A percentile compares a stretch with the other conserved stretches of the same genome.
phyloP scores from a whole-genome alignment of 2,113 vertebrate species.

The Bubo blakistoni region DNA sequence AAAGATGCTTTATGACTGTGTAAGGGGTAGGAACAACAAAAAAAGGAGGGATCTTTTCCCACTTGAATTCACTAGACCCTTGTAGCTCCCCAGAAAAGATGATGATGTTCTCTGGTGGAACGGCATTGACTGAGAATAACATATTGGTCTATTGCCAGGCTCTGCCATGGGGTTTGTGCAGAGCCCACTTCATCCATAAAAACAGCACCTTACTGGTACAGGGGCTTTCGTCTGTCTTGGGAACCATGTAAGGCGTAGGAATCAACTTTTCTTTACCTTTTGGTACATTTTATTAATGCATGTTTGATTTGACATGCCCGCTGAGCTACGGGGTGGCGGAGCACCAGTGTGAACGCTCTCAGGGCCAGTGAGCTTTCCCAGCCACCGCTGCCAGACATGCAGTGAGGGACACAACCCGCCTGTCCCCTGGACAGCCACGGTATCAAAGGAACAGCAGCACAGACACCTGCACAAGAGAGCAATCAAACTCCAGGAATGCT shows the following conservation, averaged over 20 bases:
- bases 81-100: not conserved
- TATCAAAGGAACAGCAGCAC: not conserved
- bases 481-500: not conserved
- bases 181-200: not conserved
- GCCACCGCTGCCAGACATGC: rapidly evolving
- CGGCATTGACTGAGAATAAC: not conserved
- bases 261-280: not conserved
- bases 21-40: not conserved
- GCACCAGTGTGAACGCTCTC: not conserved
- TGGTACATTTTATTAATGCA: not conserved
- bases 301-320: rapidly evolving
- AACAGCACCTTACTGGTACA: not conserved
- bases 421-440: not conserved
- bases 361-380: not conserved
- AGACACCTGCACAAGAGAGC: not conserved
- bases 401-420: not conserved
- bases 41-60: not conserved
- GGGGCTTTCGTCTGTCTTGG: not conserved
- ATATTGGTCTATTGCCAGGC: rapidly evolving
- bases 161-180: not conserved
- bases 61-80: not conserved
- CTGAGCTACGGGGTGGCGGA: not conserved
- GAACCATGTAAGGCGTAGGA: rapidly evolving
- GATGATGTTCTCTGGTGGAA: not conserved
- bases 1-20: not conserved